These are phyloP conservation scores for Salvelinus fontinalis DNA, from an alignment of 2,113 vertebrate species.

Conservation along the genomic window DNA sequence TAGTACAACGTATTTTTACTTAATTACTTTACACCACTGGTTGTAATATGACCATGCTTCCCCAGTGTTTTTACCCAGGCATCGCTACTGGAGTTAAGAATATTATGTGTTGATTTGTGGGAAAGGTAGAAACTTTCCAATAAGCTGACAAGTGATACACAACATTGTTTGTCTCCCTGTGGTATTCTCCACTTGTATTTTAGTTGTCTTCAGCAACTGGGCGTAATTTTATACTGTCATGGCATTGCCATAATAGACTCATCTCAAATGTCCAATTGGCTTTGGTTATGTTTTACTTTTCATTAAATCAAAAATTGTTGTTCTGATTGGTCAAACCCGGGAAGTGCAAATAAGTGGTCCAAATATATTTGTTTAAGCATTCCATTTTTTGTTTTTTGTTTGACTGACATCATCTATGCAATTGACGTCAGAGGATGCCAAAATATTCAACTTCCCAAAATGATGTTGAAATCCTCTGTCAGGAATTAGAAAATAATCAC, in stretches of 20 bases:
- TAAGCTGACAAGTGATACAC: constrained; percentile 46
- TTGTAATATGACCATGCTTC: too few relatives aligned
- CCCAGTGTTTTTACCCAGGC: too few relatives aligned
- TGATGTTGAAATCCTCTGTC: too few relatives aligned
- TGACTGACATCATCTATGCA: not conserved
- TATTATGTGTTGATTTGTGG: constrained; percentile 6
- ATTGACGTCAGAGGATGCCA: not conserved
- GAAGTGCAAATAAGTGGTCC: not conserved
- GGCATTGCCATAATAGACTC: not conserved
- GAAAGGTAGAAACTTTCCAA: constrained; percentile 25
- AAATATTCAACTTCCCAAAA: too few relatives aligned
- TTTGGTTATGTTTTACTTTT: not conserved
- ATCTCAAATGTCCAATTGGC: not conserved
- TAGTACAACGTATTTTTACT: too few relatives aligned
- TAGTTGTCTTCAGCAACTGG: constrained; percentile 16
- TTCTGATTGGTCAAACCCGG: not conserved
- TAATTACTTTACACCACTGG: too few relatives aligned
- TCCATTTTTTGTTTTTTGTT: not conserved
- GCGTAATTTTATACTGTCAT: constrained; percentile 48
- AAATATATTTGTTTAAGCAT: not conserved
- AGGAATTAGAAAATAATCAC: too few relatives aligned
- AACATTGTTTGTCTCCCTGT: constrained; percentile 50
- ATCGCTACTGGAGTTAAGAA: not conserved
- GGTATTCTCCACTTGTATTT: constrained; percentile 35
- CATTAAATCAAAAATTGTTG: not conserved